These are phyloP conservation scores for Drosophila obscura DNA, from an alignment of 1,140 invertebrate genomes.

Conservation along the genomic window DNA sequence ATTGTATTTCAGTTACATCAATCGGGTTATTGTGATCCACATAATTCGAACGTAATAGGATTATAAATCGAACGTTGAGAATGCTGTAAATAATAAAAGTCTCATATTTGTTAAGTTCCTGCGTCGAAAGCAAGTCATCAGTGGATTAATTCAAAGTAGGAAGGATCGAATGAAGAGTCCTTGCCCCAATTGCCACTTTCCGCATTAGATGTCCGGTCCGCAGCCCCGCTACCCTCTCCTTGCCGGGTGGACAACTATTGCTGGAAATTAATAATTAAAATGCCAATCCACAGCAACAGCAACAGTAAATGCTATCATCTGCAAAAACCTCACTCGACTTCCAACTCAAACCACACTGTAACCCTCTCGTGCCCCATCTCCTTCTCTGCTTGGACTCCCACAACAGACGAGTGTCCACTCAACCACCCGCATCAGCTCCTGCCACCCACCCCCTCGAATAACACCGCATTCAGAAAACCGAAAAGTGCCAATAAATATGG, in stretches of 20 bases:
- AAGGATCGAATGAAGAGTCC: background rate
- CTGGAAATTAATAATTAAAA: constrained; percentile 71
- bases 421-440: background rate
- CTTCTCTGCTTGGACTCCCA: constrained; percentile 15
- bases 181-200: constrained; percentile 13
- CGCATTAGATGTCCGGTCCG: background rate
- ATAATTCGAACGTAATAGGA: no score
- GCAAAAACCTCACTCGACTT: constrained; percentile 26
- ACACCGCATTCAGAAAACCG: constrained; percentile 53
- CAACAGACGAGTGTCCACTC: constrained; percentile 33
- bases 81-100: no score
- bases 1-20: no score
- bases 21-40: no score
- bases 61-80: no score
- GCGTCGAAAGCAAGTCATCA: no score
- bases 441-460: background rate
- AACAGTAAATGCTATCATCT: constrained; percentile 47
- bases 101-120: no score
- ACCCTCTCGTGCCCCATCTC: constrained; percentile 25
- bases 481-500: constrained; percentile 81
- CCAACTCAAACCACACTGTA: background rate
- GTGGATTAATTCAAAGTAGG: no score
- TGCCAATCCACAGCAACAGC: constrained; percentile 63
- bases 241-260: constrained; percentile 16
- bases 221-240: background rate